phyloP scores from a whole-genome alignment of 2,113 vertebrate species.

The Colossoma macropomum region DNA sequence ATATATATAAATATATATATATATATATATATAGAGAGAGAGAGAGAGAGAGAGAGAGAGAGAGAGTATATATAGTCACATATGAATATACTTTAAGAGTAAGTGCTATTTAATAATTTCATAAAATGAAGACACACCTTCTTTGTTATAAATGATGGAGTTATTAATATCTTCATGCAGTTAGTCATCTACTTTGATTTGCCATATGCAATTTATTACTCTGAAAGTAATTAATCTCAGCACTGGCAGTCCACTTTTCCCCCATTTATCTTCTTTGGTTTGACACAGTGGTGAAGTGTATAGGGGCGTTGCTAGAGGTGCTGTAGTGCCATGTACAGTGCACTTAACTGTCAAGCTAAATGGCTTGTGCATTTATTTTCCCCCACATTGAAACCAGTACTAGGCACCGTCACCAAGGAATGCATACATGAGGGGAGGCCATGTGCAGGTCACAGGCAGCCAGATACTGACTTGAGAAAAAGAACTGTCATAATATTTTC shows the following conservation, averaged over 20 bases:
- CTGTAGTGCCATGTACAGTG: background rate
- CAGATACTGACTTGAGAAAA: background rate
- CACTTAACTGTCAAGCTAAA: background rate
- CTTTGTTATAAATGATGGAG: background rate
- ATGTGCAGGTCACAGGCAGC: background rate
- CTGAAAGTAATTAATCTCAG: background rate
- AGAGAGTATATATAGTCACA: no score
- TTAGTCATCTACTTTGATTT: background rate
- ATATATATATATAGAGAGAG: no score
- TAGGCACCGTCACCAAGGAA: background rate
- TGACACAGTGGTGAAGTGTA: background rate
- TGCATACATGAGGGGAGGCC: background rate
- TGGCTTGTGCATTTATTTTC: background rate
- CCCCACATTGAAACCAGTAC: background rate
- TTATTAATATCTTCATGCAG: background rate
- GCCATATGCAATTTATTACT: background rate
- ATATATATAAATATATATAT: no score
- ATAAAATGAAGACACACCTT: no score
- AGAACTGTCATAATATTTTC: background rate
- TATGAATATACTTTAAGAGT: no score
- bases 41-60: no score
- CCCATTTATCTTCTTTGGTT: background rate
- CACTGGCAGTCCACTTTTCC: background rate
- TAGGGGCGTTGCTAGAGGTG: background rate
- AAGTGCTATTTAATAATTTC: no score